Conservation (phyloP, 2,113 vertebrate species). For the Protobothrops mucrosquamatus region DNA sequence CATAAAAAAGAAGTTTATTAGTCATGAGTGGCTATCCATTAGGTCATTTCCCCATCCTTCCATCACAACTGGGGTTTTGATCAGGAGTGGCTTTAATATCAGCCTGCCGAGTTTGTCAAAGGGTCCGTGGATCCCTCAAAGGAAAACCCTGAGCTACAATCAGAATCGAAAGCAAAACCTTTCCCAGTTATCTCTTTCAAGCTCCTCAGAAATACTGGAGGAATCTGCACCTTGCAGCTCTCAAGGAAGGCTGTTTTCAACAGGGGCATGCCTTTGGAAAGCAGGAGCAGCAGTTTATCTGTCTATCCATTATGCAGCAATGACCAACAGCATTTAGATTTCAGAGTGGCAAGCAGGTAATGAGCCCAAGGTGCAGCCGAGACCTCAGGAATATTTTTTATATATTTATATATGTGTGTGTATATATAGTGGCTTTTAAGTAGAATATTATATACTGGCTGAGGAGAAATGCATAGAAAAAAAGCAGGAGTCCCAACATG, state of each 20-base stretch:
- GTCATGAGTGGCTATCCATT: neutral
- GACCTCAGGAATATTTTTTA: constrained; percentile 27
- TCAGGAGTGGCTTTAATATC: neutral
- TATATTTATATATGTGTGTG: constrained; percentile 38
- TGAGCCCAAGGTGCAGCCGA: constrained; percentile 21
- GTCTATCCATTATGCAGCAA: constrained; percentile 44
- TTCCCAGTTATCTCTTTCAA: constrained; percentile 9
- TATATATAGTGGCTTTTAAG: neutral
- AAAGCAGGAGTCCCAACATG: neutral
- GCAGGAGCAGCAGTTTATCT: neutral
- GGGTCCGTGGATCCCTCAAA: neutral
- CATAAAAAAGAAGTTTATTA: neutral
- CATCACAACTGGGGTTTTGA: constrained; percentile 5
- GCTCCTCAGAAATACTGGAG: constrained; percentile 19
- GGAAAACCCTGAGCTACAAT: constrained; percentile 37
- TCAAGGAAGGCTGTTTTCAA: neutral
- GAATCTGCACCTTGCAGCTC: constrained; percentile 22
- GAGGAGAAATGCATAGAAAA: constrained; percentile 38
- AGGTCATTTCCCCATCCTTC: neutral
- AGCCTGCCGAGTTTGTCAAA: neutral
- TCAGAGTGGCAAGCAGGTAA: constrained; percentile 23
- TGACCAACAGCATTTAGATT: constrained; percentile 31
- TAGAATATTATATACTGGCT: constrained; percentile 3
- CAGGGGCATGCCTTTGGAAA: constrained; percentile 21
- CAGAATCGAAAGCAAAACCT: constrained; percentile 39